phyloP scores from a whole-genome alignment of 2,797 vertebrate species.

The Fundulus diaphanus region DNA sequence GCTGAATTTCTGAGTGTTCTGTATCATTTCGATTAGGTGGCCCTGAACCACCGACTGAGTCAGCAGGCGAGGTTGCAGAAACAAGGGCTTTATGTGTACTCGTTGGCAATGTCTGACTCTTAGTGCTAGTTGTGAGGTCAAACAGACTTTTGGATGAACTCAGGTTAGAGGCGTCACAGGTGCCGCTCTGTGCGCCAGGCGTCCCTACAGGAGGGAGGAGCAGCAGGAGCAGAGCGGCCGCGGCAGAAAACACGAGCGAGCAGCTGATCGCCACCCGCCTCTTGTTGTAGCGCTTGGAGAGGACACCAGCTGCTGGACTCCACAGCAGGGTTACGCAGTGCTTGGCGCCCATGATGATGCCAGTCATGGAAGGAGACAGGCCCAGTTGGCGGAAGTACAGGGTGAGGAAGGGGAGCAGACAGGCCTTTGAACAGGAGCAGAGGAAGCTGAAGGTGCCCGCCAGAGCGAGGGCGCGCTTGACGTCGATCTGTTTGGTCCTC shows the following conservation, averaged over 20 bases:
- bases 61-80: not conserved
- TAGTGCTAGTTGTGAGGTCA: not conserved
- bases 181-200: not conserved
- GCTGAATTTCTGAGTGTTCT: not conserved
- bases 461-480: conserved; percentile 81
- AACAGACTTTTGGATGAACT: not conserved
- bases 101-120: not conserved
- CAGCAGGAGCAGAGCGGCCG: conserved; percentile 77
- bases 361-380: conserved; percentile 82
- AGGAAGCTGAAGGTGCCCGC: conserved; percentile 83
- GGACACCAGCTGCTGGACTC: conserved; percentile 78
- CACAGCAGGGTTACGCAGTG: conserved; percentile 80
- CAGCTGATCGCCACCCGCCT: conserved; percentile 75
- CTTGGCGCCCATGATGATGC: conserved; percentile 84
- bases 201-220: conserved; percentile 72
- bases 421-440: conserved; percentile 78
- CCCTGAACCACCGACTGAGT: not conserved
- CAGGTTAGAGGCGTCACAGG: conserved; percentile 70
- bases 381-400: conserved; percentile 88
- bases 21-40: not conserved
- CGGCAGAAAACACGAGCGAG: conserved; percentile 81
- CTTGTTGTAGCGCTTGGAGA: conserved; percentile 80
- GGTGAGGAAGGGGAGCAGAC: conserved; percentile 87
- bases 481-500: conserved; percentile 84
- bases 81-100: not conserved